phyloP scores from a whole-genome alignment of 2,113 vertebrate genomes.

The Puntigrus tetrazona region DNA sequence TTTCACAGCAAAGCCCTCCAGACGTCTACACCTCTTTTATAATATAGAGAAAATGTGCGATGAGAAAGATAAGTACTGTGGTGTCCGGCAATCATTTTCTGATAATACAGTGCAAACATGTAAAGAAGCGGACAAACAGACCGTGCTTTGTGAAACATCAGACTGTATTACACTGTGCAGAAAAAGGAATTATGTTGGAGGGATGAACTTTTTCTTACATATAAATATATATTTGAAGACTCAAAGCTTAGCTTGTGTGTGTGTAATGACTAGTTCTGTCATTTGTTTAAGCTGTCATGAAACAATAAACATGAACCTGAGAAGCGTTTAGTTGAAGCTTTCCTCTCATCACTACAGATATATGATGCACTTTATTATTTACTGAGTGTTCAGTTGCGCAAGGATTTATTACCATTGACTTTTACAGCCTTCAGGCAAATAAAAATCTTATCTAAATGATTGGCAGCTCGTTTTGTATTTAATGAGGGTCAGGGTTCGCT shows the following conservation, averaged over 20 bases:
- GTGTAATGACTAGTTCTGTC: too few species aligned
- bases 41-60: not conserved
- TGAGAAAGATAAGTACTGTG: not conserved
- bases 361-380: not conserved
- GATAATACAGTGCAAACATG: not conserved
- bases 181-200: not conserved
- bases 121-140: not conserved
- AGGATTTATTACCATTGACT: not conserved
- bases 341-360: not conserved
- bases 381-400: not conserved
- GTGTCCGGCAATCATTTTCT: not conserved
- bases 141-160: not conserved
- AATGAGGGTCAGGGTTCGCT: not conserved
- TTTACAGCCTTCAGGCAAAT: not conserved
- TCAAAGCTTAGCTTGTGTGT: too few species aligned
- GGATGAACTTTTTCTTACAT: too few species aligned
- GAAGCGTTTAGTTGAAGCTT: not conserved
- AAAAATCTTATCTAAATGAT: not conserved
- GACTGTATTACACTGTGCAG: not conserved
- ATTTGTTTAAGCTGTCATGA: not conserved
- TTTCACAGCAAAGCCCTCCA: not conserved
- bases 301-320: not conserved
- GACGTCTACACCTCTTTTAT: not conserved
- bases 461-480: not conserved
- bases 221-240: too few species aligned